Percentiles rank a stretch among this genome's conserved stretches.
Evolutionary conservation across 2,888 invertebrate species (phyloP).

Genomic region (Cybosia mesomella): DNA sequence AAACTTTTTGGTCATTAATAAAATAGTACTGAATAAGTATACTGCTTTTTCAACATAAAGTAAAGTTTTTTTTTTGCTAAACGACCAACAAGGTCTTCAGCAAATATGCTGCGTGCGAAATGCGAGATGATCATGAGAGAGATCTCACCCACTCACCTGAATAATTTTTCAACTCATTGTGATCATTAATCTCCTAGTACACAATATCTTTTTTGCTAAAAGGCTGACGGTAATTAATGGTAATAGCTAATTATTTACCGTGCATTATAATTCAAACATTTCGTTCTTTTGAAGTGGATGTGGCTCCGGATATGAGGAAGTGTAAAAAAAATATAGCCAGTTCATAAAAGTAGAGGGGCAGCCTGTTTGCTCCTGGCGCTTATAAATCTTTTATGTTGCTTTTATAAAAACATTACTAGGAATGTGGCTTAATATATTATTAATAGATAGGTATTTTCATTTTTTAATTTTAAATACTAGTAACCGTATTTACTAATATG

Average conservation of each 20-base stretch:
- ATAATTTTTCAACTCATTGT: slow-evolving; percentile 16
- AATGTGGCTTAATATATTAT: no score
- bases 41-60: no score
- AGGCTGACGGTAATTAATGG: slow-evolving; percentile 11
- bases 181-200: slow-evolving; percentile 20
- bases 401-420: no score
- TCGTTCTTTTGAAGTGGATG: neutral
- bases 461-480: no score
- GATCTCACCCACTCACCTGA: slow-evolving; percentile 10
- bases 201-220: slow-evolving; percentile 16
- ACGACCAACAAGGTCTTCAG: neutral
- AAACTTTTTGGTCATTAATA: neutral
- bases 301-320: neutral
- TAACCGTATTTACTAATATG: no score
- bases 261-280: neutral
- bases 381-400: no score
- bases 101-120: slow-evolving; percentile 1
- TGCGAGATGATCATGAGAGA: slow-evolving; percentile 5
- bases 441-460: no score
- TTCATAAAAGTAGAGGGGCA: no score
- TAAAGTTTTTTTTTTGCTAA: neutral
- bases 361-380: no score
- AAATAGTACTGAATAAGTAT: no score
- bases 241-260: slow-evolving; percentile 4
- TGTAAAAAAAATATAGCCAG: neutral